Percentiles rank a stretch among this genome's conserved stretches.
These are phyloP conservation scores for Ctenodactylus gundi DNA, from an alignment of 2,113 vertebrate species.

Conservation along the genomic window DNA sequence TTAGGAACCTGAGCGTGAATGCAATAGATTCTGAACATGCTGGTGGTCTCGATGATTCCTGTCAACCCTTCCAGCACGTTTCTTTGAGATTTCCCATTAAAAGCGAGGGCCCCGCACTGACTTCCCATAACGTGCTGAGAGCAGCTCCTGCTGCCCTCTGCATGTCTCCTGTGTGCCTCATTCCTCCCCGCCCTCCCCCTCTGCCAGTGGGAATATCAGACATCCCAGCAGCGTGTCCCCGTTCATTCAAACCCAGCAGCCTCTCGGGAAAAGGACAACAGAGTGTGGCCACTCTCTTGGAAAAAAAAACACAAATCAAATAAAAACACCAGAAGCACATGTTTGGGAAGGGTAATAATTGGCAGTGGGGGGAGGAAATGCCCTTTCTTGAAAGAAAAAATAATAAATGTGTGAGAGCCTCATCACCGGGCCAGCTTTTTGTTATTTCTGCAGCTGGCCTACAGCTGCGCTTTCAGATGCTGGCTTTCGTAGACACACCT, in stretches of 20 bases:
- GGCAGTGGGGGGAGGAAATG: neutral
- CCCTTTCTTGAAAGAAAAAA: neutral
- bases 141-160: slow-evolving; percentile 11
- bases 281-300: slow-evolving; percentile 34
- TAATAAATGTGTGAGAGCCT: neutral
- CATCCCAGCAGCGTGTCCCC: slow-evolving; percentile 31
- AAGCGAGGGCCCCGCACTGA: slow-evolving; percentile 28
- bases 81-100: slow-evolving; percentile 68
- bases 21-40: slow-evolving; percentile 63
- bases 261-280: slow-evolving; percentile 57
- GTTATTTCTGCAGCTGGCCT: neutral
- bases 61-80: slow-evolving; percentile 67
- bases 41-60: slow-evolving; percentile 49
- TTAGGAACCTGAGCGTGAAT: slow-evolving; percentile 43
- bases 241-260: slow-evolving; percentile 46
- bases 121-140: slow-evolving; percentile 15
- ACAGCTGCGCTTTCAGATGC: neutral
- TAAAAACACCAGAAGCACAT: neutral
- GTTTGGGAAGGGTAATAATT: neutral
- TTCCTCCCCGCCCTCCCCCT: slow-evolving; percentile 36
- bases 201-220: slow-evolving; percentile 43
- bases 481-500: neutral
- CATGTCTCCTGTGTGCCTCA: slow-evolving; percentile 42
- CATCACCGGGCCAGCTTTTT: neutral
- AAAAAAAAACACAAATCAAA: slow-evolving; percentile 38